phyloP scores from a whole-genome alignment of 1,140 invertebrate species.

The Pseudomyrmex flavicornis region DNA sequence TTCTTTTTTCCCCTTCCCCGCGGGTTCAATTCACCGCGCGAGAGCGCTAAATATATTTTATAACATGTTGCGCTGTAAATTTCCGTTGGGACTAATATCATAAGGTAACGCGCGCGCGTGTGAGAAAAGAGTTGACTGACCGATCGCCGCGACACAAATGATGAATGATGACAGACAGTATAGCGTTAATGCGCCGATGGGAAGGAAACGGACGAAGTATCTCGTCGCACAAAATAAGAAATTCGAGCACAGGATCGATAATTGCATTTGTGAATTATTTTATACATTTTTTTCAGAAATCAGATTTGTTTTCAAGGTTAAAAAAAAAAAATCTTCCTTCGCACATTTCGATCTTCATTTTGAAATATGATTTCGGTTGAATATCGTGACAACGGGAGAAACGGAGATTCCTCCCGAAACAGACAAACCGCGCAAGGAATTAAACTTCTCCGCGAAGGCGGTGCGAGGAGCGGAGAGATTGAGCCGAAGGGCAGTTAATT shows the following conservation, averaged over 20 bases:
- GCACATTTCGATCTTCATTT: not conserved
- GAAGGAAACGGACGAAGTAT: not conserved
- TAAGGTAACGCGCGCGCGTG: not conserved
- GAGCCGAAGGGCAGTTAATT: slow-evolving; percentile 72
- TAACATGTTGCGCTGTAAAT: slow-evolving; percentile 22
- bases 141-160: slow-evolving; percentile 42
- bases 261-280: too few species aligned
- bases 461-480: slow-evolving; percentile 42
- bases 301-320: not conserved
- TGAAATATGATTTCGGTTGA: not conserved
- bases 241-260: slow-evolving; percentile 3
- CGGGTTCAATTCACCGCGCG: slow-evolving; percentile 12
- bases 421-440: slow-evolving; percentile 38
- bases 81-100: slow-evolving; percentile 46
- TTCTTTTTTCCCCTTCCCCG: slow-evolving; percentile 1
- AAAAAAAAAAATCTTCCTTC: not conserved
- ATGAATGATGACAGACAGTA: slow-evolving; percentile 30
- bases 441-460: not conserved
- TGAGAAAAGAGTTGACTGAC: slow-evolving; percentile 31
- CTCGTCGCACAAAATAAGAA: too few species aligned
- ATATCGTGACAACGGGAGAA: not conserved
- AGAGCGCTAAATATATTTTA: slow-evolving; percentile 15
- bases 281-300: not conserved
- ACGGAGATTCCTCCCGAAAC: slow-evolving; percentile 38
- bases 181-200: slow-evolving; percentile 11